Evolutionary conservation across 2,888 invertebrate genomes (phyloP).

Genomic region (Galeopsomyia nigrocyanea): DNA sequence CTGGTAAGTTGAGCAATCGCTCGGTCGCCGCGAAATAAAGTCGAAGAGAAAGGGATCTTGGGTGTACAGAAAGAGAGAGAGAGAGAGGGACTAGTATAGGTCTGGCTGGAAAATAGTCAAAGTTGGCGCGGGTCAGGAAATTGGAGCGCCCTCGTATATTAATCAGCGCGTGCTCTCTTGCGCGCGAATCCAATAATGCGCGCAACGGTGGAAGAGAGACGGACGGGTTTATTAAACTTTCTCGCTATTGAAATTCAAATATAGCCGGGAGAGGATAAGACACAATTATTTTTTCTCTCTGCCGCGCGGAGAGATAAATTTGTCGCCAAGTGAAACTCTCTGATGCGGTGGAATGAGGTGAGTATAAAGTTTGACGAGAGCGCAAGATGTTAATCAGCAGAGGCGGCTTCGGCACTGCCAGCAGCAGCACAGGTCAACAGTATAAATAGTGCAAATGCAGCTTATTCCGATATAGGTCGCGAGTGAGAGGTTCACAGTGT

Average conservation of each 20-base stretch:
- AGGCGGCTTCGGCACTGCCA: too few relatives aligned
- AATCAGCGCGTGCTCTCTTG: slow-evolving; percentile 13
- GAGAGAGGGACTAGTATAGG: not conserved
- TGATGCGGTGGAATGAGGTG: too few relatives aligned
- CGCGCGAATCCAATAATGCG: slow-evolving; percentile 31
- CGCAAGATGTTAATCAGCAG: too few relatives aligned
- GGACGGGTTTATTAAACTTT: too few relatives aligned
- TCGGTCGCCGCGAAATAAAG: not conserved
- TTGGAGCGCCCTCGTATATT: slow-evolving; percentile 35
- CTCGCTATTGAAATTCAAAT: too few relatives aligned
- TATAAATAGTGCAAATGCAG: slow-evolving; percentile 47
- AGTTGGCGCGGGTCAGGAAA: slow-evolving; percentile 29
- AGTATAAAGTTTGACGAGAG: too few relatives aligned
- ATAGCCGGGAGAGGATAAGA: too few relatives aligned
- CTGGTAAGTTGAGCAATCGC: too few relatives aligned
- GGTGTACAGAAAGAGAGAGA: slow-evolving; percentile 1
- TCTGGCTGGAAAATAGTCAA: slow-evolving; percentile 23
- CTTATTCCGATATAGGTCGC: slow-evolving; percentile 55
- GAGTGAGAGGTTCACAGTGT: slow-evolving; percentile 53
- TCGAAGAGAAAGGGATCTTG: not conserved
- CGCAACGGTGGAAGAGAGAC: too few relatives aligned
- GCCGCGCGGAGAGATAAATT: too few relatives aligned
- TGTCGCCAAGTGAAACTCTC: too few relatives aligned
- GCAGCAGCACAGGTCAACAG: slow-evolving; percentile 48
- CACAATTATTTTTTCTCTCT: too few relatives aligned